A percentile compares a stretch with the other conserved stretches of the same genome.
Evolutionary conservation across 2,797 vertebrate genomes (phyloP).

Genomic region (Remorina albescens): DNA sequence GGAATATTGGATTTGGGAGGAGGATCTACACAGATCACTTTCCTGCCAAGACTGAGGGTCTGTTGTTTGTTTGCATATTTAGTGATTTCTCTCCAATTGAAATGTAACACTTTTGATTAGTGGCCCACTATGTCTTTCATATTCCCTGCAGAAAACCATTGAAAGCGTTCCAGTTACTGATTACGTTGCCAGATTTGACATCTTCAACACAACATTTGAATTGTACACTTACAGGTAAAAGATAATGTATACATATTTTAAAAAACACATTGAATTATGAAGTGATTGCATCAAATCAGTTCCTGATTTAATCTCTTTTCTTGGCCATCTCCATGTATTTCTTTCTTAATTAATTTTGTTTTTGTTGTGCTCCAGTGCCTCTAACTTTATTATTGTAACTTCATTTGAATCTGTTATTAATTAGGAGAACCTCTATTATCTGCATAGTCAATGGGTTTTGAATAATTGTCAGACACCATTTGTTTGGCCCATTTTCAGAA

Average conservation of each 20-base stretch:
- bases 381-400: slow-evolving; percentile 15
- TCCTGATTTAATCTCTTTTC: neutral
- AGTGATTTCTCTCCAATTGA: neutral
- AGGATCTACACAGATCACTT: slow-evolving; percentile 98
- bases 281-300: neutral
- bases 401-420: slow-evolving; percentile 24
- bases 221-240: slow-evolving; percentile 94
- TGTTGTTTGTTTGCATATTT: slow-evolving; percentile 64
- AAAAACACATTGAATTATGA: neutral
- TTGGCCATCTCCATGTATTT: neutral
- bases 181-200: slow-evolving; percentile 90
- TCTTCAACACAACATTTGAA: slow-evolving; percentile 92
- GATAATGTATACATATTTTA: neutral
- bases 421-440: neutral
- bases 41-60: slow-evolving; percentile 91
- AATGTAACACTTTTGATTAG: neutral
- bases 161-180: slow-evolving; percentile 84
- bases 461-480: slow-evolving; percentile 25
- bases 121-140: neutral
- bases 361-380: neutral
- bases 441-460: slow-evolving; percentile 32
- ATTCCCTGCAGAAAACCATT: slow-evolving; percentile 88
- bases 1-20: slow-evolving; percentile 97
- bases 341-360: neutral
- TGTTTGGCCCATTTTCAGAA: slow-evolving; percentile 49